A percentile compares a stretch with the other conserved stretches of the same genome.
Evolutionary conservation across 1,140 invertebrate species (phyloP).

Genomic region (Andricus grossulariae): DNA sequence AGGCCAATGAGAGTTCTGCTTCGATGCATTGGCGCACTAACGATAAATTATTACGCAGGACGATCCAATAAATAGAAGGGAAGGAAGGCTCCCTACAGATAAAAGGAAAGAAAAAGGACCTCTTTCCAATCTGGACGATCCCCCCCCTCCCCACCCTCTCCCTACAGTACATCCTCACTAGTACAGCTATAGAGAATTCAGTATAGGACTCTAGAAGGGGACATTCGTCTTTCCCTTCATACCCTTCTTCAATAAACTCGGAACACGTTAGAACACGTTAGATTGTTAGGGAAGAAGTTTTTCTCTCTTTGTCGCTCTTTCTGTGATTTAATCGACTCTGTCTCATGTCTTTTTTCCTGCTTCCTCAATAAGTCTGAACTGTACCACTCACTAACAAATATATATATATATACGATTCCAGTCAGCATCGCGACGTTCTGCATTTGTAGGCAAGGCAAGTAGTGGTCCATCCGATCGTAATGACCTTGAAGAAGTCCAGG

Average conservation of each 20-base stretch:
- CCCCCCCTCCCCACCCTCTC: background rate
- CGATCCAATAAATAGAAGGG: background rate
- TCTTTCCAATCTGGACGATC: background rate
- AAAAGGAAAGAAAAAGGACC: constrained; percentile 19
- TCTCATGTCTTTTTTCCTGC: background rate
- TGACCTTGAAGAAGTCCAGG: constrained; percentile 20
- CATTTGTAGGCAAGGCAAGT: no score
- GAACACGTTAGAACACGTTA: constrained; percentile 20
- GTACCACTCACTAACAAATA: no score
- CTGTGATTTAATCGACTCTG: background rate
- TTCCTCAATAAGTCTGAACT: no score
- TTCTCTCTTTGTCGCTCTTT: constrained; percentile 16
- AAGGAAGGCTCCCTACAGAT: constrained; percentile 7
- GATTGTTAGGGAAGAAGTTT: background rate
- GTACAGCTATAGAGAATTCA: no score
- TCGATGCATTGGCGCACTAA: constrained; percentile 10
- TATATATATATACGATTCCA: no score
- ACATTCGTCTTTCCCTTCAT: constrained; percentile 12
- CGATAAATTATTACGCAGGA: constrained; percentile 9
- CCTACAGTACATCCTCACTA: no score
- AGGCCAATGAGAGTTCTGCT: constrained; percentile 22
- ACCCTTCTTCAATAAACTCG: background rate
- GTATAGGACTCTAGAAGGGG: background rate
- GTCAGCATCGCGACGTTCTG: no score
- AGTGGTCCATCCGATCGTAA: background rate